Conservation (phyloP, 2,797 vertebrate genomes). For the Eospalax fontanierii region DNA sequence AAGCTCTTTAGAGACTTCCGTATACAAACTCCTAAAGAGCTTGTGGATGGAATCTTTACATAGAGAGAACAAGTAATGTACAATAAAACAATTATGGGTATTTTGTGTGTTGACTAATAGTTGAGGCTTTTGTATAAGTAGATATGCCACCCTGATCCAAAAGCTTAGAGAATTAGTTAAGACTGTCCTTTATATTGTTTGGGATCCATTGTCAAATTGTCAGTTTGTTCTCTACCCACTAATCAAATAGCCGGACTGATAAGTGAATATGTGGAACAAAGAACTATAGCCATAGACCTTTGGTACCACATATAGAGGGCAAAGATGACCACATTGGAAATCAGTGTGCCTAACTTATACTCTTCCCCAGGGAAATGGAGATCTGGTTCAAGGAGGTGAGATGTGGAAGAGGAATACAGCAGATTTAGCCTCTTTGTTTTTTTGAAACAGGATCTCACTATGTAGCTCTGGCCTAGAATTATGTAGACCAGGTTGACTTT, state of each 20-base stretch:
- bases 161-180: neutral
- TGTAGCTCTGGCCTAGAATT: no score
- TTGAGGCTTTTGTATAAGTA: slow-evolving; percentile 43
- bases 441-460: no score
- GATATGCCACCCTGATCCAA: slow-evolving; percentile 5
- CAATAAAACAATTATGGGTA: neutral
- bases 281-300: neutral
- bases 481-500: no score
- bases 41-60: slow-evolving; percentile 28
- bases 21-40: slow-evolving; percentile 11
- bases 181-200: neutral
- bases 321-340: slow-evolving; percentile 22
- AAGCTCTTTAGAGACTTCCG: slow-evolving; percentile 45
- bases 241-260: neutral
- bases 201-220: slow-evolving; percentile 20
- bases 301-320: neutral
- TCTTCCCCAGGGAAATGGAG: slow-evolving; percentile 32
- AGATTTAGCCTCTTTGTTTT: neutral
- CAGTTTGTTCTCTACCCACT: slow-evolving; percentile 13
- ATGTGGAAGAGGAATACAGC: neutral
- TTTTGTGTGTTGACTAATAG: slow-evolving; percentile 27
- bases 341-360: neutral
- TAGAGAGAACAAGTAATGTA: neutral
- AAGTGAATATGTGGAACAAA: slow-evolving; percentile 53
- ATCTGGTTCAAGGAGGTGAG: neutral